A percentile compares a stretch with the other conserved stretches of the same genome.
Evolutionary conservation across 2,113 vertebrate genomes (phyloP).

Genomic region (Eptesicus fuscus): DNA sequence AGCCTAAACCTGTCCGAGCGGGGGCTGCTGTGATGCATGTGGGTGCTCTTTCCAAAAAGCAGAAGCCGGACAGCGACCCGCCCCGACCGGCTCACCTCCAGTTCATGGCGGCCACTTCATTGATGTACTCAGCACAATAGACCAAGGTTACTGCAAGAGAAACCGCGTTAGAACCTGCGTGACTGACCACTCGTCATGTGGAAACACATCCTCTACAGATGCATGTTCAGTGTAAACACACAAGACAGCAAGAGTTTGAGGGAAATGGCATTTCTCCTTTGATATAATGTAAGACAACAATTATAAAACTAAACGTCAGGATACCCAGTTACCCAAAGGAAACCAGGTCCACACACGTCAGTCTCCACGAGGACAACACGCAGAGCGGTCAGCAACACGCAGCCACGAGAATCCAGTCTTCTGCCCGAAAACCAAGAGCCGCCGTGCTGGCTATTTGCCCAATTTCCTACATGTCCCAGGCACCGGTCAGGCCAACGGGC

Average conservation of each 20-base stretch:
- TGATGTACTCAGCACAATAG: constrained; percentile 92
- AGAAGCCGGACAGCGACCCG: neutral
- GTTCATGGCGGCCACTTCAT: constrained; percentile 94
- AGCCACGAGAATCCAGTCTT: neutral
- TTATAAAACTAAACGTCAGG: neutral
- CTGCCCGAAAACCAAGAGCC: neutral
- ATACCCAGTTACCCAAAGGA: neutral
- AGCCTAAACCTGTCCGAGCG: neutral
- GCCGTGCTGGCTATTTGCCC: neutral
- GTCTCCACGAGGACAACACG: no score
- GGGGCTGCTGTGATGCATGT: neutral
- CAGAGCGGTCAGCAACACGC: neutral
- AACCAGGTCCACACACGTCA: no score
- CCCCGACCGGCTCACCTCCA: constrained; percentile 86
- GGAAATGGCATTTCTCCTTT: neutral
- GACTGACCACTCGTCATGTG: rapidly evolving
- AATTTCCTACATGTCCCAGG: neutral
- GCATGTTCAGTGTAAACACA: rapidly evolving
- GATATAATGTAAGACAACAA: rapidly evolving
- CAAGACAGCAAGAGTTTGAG: neutral
- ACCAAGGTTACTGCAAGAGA: constrained; percentile 85
- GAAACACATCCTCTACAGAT: rapidly evolving
- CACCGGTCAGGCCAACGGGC: neutral
- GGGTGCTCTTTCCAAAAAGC: neutral
- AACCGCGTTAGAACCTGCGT: neutral